phyloP scores from a whole-genome alignment of 92 coral and sea anemone species.

The Epizoanthus rinbou region DNA sequence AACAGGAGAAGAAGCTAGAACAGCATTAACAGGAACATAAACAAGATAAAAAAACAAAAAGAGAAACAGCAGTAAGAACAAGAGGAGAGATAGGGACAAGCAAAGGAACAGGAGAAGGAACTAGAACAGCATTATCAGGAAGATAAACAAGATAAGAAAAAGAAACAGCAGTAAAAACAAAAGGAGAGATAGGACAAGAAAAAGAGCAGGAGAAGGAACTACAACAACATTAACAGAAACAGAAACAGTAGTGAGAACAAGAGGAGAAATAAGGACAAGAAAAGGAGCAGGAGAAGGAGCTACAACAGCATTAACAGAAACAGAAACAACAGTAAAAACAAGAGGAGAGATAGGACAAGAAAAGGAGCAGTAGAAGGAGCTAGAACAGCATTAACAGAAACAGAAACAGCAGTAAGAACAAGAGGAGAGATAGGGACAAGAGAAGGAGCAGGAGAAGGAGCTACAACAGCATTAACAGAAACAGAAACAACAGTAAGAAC shows the following conservation, averaged over 20 bases:
- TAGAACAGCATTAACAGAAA: background rate
- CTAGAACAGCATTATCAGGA: background rate
- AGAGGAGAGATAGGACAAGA: background rate
- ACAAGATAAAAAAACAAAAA: too few species aligned
- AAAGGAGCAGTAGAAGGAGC: background rate
- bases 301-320: background rate
- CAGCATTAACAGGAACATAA: background rate
- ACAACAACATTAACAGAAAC: background rate
- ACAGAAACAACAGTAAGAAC: too few species aligned
- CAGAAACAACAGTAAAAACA: background rate
- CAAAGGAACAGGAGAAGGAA: background rate
- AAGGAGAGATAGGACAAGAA: background rate
- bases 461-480: background rate
- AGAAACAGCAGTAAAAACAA: background rate
- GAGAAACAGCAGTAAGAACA: background rate
- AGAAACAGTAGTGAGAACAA: background rate
- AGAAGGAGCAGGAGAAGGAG: background rate
- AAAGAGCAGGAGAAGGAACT: background rate
- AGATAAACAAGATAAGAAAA: background rate
- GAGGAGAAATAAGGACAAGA: background rate
- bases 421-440: too few species aligned
- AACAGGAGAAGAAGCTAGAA: background rate
- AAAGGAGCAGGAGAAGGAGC: background rate
- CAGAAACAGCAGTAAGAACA: too few species aligned
- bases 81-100: too few species aligned